A percentile compares a stretch with the other conserved stretches of the same genome.
Evolutionary conservation across 2,797 vertebrate species (phyloP).

Genomic region (Gobio occitaniae): DNA sequence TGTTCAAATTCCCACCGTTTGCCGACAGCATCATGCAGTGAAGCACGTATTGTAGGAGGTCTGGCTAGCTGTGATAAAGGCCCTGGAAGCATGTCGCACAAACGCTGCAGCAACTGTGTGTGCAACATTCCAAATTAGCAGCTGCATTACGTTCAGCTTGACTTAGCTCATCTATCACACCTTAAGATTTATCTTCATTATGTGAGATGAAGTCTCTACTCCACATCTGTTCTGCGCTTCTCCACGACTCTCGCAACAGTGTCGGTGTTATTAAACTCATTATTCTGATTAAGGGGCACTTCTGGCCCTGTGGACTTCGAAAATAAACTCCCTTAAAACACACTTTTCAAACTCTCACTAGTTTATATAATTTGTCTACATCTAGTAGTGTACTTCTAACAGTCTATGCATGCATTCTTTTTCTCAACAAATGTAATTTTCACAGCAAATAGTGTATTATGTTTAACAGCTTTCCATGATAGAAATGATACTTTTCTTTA

Average conservation of each 20-base stretch:
- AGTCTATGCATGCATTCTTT: background rate
- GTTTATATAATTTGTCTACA: background rate
- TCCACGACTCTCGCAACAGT: background rate
- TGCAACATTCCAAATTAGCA: conserved; percentile 66
- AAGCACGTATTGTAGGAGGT: conserved; percentile 52
- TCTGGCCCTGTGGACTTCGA: background rate
- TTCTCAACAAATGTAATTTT: background rate
- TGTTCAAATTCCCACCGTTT: conserved; percentile 29
- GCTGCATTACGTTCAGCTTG: conserved; percentile 63
- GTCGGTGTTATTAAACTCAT: conserved; percentile 9
- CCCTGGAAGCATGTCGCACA: conserved; percentile 51
- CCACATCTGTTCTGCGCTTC: conserved; percentile 23
- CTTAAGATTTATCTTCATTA: conserved; percentile 64
- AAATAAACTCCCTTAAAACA: background rate
- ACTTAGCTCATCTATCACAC: conserved; percentile 57
- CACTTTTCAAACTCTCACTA: background rate
- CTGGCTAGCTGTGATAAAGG: conserved; percentile 55
- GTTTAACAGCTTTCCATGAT: background rate
- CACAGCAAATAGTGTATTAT: background rate
- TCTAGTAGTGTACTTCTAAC: background rate
- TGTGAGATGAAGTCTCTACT: conserved; percentile 50
- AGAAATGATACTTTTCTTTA: background rate
- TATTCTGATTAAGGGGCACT: background rate
- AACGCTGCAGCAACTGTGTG: conserved; percentile 58
- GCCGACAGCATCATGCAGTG: conserved; percentile 29